These are phyloP conservation scores for Notamacropus eugenii DNA, from an alignment of 2,797 vertebrate species.

Conservation along the genomic window DNA sequence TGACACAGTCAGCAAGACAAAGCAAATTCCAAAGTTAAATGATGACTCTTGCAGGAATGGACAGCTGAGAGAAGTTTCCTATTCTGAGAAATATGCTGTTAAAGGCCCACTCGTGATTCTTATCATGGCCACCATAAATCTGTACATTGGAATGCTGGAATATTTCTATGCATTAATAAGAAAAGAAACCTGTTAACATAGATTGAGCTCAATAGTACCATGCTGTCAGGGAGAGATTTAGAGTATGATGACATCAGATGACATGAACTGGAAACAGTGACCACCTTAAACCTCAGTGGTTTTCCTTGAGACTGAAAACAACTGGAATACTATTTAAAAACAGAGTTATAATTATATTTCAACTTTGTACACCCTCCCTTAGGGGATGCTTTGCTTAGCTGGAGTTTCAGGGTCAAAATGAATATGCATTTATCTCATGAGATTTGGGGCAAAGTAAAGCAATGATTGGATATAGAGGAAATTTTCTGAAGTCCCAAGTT, in stretches of 20 bases:
- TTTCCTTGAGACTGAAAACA: slow-evolving; percentile 27
- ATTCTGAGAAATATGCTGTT: slow-evolving; percentile 72
- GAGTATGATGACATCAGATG: slow-evolving; percentile 66
- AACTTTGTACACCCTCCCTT: not conserved
- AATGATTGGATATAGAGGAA: not conserved
- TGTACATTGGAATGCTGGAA: slow-evolving; percentile 67
- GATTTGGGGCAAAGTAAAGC: not conserved
- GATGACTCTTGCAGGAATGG: slow-evolving; percentile 53
- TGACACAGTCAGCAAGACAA: slow-evolving; percentile 64
- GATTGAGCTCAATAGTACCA: slow-evolving; percentile 51
- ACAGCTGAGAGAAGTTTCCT: slow-evolving; percentile 58
- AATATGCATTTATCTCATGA: not conserved
- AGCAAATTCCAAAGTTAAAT: slow-evolving; percentile 64
- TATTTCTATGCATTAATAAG: slow-evolving; percentile 64
- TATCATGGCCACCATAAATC: slow-evolving; percentile 69
- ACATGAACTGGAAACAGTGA: slow-evolving; percentile 47
- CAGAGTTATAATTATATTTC: slow-evolving; percentile 11
- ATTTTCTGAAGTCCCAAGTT: not conserved
- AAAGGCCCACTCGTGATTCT: slow-evolving; percentile 66
- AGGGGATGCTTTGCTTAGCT: not conserved
- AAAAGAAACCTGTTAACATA: slow-evolving; percentile 59
- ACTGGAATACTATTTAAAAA: slow-evolving; percentile 23
- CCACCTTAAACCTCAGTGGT: slow-evolving; percentile 31
- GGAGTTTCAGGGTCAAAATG: not conserved
- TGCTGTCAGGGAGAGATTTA: slow-evolving; percentile 67